phyloP scores from a whole-genome alignment of 2,888 invertebrate genomes.

The Trisateles emortualis region DNA sequence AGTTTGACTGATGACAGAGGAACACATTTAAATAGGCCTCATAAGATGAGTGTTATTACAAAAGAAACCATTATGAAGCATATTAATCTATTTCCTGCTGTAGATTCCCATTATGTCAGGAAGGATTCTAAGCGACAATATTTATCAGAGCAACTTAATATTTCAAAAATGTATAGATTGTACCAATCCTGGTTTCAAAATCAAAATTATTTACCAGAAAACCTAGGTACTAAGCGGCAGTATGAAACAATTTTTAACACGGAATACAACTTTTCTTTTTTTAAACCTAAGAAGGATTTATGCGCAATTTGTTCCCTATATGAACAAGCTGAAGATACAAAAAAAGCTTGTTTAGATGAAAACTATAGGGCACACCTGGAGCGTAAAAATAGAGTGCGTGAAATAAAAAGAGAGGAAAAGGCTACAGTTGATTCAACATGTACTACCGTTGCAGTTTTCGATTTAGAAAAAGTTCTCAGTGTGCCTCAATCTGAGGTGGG shows the following conservation, averaged over 20 bases:
- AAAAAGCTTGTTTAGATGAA: conserved; percentile 29
- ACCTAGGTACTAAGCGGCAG: neutral
- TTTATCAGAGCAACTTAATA: conserved; percentile 11
- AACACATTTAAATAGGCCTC: conserved; percentile 22
- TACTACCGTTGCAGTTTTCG: conserved; percentile 24
- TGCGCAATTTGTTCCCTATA: conserved; percentile 15
- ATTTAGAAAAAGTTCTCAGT: conserved; percentile 18
- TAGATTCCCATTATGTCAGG: conserved; percentile 15
- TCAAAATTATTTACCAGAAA: conserved; percentile 1
- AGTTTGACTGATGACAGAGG: conserved; percentile 15
- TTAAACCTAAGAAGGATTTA: conserved; percentile 6
- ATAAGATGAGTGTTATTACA: conserved; percentile 7
- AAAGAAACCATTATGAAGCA: neutral
- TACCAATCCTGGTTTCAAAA: conserved; percentile 7
- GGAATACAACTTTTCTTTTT: conserved; percentile 11
- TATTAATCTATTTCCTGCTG: conserved; percentile 4
- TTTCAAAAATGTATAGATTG: conserved; percentile 19
- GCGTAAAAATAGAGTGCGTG: conserved; percentile 35
- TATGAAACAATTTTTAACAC: conserved; percentile 23
- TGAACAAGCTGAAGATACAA: conserved; percentile 19
- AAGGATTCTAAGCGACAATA: conserved; percentile 5
- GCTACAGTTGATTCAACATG: conserved; percentile 16
- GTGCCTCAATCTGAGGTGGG: conserved; percentile 25
- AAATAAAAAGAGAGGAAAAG: conserved; percentile 43
- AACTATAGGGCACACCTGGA: conserved; percentile 27